Evolutionary conservation across 1,140 invertebrate genomes (phyloP), one percentile per base, ranked within the genome.

Genomic region (Mycetomoellerius zeteki): DNA sequence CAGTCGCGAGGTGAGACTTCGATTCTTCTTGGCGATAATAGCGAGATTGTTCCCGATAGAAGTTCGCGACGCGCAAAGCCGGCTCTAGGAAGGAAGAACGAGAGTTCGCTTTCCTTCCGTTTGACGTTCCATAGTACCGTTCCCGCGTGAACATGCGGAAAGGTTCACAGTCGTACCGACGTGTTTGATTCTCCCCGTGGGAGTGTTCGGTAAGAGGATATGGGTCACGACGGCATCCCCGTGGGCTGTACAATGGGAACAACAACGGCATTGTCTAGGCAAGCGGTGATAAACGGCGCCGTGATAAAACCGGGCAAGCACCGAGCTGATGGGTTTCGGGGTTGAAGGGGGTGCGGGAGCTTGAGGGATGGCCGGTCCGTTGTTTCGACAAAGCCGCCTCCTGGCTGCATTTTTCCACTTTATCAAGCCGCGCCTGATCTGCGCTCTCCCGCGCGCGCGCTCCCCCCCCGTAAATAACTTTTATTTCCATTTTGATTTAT

Each of bases 281-380:
- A 91, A 91, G 86, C 90, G 85, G 92, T 93, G 93, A 93, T 92
- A 93, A 93, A 93, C 92, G 92, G 91, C 89, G 87, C 77, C 80
- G 87, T 92, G 93, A 93, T 93, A 93, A 93, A 93, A 93, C 91
- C 91, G 90, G 87, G 90, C 89, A 92, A 91, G 90, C 91, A 92
- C 88, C 90, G 82, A 87, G 73, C 87, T 89, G 88, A 89, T 86
- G 85, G 85, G 89, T 87, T 86, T 90, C 86, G 86, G 85, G 76
- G 86, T 14, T n/a, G 33, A 10, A 8, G 27, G 43, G 52, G 54
- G 65, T 4, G 64, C 33, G 67, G 56, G 37, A 50, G 82, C 86
- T 93, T 93, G 93, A 93, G 89, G 89, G 89, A 93, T 92, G 89
- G 90, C 84, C 82, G 81, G 47, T 62, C 82, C 82, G 89, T 91